phyloP scores from a whole-genome alignment of 2,113 vertebrate genomes.

The Nothoprocta pentlandii region DNA sequence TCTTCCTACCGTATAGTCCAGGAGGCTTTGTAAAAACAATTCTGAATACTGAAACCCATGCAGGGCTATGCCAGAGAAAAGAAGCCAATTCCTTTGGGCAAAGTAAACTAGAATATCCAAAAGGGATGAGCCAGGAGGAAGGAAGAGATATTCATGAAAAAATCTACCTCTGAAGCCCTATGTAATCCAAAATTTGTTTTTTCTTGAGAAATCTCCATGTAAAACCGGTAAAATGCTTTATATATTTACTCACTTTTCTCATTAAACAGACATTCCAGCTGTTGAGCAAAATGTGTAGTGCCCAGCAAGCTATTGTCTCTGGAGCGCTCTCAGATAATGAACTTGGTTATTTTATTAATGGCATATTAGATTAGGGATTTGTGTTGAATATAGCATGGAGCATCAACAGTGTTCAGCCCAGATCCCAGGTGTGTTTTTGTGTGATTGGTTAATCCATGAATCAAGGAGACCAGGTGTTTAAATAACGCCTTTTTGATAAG shows the following conservation, averaged over 20 bases:
- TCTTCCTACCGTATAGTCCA: constrained; percentile 39
- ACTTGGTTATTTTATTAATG: not conserved
- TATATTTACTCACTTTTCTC: not conserved
- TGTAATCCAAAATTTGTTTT: not conserved
- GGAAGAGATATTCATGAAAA: constrained; percentile 30
- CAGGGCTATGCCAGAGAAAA: not conserved
- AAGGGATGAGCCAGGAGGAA: constrained; percentile 33
- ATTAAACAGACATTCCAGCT: not conserved
- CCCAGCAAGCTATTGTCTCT: not conserved
- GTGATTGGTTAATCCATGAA: not conserved
- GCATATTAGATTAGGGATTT: not conserved
- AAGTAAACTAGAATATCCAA: constrained; percentile 37
- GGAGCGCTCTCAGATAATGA: not conserved
- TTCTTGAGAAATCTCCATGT: not conserved
- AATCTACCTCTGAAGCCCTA: constrained; percentile 21
- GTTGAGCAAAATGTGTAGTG: not conserved
- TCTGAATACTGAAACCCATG: constrained; percentile 33
- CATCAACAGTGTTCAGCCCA: not conserved
- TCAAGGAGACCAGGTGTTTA: not conserved
- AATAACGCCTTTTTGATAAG: not conserved
- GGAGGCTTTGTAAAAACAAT: constrained; percentile 41
- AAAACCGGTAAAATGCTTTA: not conserved
- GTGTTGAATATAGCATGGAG: not conserved
- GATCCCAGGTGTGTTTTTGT: not conserved
- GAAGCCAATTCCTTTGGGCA: constrained; percentile 49